Base-by-base conservation (phyloP, 1,140 invertebrate species). In the Drosophila parabipectinata region DNA sequence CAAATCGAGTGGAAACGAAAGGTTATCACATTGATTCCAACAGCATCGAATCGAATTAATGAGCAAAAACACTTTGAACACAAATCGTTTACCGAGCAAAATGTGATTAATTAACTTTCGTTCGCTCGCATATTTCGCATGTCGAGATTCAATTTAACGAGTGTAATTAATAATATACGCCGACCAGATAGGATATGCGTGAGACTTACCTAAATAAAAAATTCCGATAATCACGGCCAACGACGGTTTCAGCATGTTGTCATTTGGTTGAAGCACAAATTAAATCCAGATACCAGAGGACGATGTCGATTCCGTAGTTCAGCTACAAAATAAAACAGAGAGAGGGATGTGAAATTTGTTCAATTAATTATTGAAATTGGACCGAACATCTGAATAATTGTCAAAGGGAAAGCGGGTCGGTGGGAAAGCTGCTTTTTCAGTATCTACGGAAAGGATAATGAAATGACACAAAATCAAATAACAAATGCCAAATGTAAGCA, bases 131-230 rank as follows among this genome's bases (percentile, higher is more conserved):
- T 61, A 61, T 64, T 71, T 81, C 64, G 58, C 64, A 77, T 75
- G 74, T 66, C 58, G 51, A 56, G 50, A 75, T 81, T 72, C 61
- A 64, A 82, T 85, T 75, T 63, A 79, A 66, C 59, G 72, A 53
- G 30, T 50, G 45, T 44, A 57, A 88, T 87, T 77, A 72, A 79
- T 88, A 54, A 83, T 60, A 26, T 66, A 61, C 50, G 41, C 50
- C 15, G 28, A 18, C 7, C 28, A 32, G 48, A 53, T 34, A 61
- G 24, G 56, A 44, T 57, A 41, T 53, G 41, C 57, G 30, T 21
- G 32, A 41, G 34, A 88, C 83, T 88, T 37, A 88, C 83, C 83
- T 67, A 88, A 88, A 83, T 89, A 89, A 77, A 88, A 88, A 88
- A 88, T 68, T 28, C 76, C 84, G 62, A 88, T 88, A 79, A 88